These are phyloP conservation scores for Gnatocerus cornutus DNA, from an alignment of 2,888 invertebrate species.

Conservation along the genomic window DNA sequence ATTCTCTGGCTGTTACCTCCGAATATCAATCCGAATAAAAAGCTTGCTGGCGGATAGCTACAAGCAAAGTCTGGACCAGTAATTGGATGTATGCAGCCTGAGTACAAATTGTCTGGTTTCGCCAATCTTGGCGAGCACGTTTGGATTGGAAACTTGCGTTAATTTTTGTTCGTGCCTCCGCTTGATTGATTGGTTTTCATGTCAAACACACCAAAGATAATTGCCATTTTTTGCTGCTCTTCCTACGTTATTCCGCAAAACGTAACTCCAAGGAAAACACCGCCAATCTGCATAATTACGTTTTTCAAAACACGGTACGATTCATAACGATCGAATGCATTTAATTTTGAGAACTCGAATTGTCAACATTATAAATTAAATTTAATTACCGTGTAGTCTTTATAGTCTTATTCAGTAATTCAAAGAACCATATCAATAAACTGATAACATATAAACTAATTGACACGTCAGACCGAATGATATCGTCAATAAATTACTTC, in stretches of 20 bases:
- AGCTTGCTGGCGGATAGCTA: slow-evolving; percentile 56
- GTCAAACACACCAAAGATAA: slow-evolving; percentile 51
- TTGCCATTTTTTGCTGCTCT: slow-evolving; percentile 53
- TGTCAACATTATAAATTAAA: slow-evolving; percentile 34
- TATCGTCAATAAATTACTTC: slow-evolving; percentile 37
- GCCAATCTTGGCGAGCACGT: slow-evolving; percentile 57
- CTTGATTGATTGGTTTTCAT: slow-evolving; percentile 56
- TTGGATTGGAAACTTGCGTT: slow-evolving; percentile 48
- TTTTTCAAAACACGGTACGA: too few relatives aligned
- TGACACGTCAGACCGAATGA: slow-evolving; percentile 44
- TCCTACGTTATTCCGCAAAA: background rate
- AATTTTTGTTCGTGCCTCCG: slow-evolving; percentile 54
- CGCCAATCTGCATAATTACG: background rate
- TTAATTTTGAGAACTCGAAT: slow-evolving; percentile 8
- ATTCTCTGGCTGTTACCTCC: slow-evolving; percentile 66
- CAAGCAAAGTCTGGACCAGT: slow-evolving; percentile 53
- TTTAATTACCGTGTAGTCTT: slow-evolving; percentile 35
- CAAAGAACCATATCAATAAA: slow-evolving; percentile 38
- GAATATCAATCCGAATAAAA: slow-evolving; percentile 63
- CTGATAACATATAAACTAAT: slow-evolving; percentile 49
- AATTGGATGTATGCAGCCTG: slow-evolving; percentile 57
- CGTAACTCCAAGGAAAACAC: background rate
- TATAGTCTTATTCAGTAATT: slow-evolving; percentile 10
- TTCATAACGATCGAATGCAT: too few relatives aligned
- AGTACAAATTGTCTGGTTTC: slow-evolving; percentile 63